These are phyloP conservation scores for Magallana ariakensis DNA, from an alignment of 1,140 invertebrate species.

Conservation along the genomic window DNA sequence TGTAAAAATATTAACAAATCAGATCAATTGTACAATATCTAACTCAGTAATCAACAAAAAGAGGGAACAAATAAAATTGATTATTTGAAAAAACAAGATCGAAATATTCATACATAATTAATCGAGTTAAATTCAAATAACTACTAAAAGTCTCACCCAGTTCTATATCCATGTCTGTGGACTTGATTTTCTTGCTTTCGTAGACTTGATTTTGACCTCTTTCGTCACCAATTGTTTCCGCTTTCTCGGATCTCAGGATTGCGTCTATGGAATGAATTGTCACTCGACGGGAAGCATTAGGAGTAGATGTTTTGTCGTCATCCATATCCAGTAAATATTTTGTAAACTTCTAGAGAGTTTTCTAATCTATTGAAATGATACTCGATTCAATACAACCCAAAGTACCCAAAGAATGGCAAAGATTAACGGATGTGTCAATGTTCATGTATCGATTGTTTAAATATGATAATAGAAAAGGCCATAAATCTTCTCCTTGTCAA, in stretches of 20 bases:
- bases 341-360: neutral
- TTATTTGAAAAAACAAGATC: no score
- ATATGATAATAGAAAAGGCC: constrained; percentile 34
- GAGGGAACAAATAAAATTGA: no score
- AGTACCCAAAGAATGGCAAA: neutral
- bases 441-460: constrained; percentile 38
- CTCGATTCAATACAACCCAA: neutral
- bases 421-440: constrained; percentile 36
- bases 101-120: no score
- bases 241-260: neutral
- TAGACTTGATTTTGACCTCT: neutral
- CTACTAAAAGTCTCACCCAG: no score
- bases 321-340: neutral
- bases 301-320: neutral
- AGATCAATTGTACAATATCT: no score
- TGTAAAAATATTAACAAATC: no score
- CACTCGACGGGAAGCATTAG: neutral
- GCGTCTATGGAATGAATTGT: neutral
- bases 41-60: no score
- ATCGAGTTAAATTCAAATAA: no score
- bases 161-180: neutral
- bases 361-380: constrained; percentile 1
- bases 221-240: neutral
- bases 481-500: constrained; percentile 27
- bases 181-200: neutral